Base-by-base conservation (phyloP, 2,113 vertebrate species). In the Mungos mungo region DNA sequence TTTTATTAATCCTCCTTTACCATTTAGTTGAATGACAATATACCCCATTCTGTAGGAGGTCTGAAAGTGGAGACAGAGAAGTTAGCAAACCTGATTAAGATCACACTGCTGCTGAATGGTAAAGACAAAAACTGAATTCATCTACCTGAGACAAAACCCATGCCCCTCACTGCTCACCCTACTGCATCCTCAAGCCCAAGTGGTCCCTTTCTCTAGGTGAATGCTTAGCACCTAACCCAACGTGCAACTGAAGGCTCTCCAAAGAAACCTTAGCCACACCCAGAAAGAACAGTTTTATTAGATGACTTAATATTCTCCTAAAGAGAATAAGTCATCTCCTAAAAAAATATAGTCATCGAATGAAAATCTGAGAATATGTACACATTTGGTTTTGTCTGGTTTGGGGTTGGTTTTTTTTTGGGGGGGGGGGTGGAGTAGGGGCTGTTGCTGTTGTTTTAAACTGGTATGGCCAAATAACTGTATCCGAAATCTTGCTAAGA, bases 131-230 rank as follows among this genome's bases (percentile, higher is more conserved):
- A 50, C 18, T 25, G 25, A 45, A 38, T 5, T 52, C 23, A 9
- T 15, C 23, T 3, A 1, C 86, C 45, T 23, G 2, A 85, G 35
- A 82, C 25, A 27, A 50, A 45, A 52, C 29, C 45, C 10, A 63
- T 0, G 1, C 0, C 41, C 27, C 11, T n/a, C 9, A 13, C 1
- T 15, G 11, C 7, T 38, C 65, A 52, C 21, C 25, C n/a, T 6
- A 7, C 6, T 21, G 1, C 29, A 52, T 35, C 13, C 38, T 50
- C 12, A 69, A 35, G 18, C 65, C 65, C 45, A 74, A n/a, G 29
- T 35, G 8, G 31, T 25, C 27, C 35, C 50, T 93, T 72, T 29
- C 33, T 52, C 3, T 2, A 35, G 45, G 29, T 13, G 10, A 72
- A 74, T 10, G 2, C 33, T 80, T 57, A 31, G 13, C 57, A 84